These are phyloP conservation scores for Drosophila elegans DNA, from an alignment of 1,140 invertebrate genomes.

Conservation along the genomic window DNA sequence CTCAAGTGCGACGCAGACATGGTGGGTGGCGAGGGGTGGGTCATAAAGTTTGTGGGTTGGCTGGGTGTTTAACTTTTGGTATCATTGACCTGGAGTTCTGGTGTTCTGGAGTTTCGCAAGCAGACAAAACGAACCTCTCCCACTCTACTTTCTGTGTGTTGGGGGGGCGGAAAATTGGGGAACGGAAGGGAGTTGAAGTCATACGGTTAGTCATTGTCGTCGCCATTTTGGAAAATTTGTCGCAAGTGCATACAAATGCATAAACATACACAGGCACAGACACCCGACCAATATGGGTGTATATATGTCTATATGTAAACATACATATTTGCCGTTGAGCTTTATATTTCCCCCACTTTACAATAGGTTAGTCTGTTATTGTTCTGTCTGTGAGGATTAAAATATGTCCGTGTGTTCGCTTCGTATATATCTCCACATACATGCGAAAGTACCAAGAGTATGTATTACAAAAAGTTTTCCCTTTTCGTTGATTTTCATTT, in stretches of 20 bases:
- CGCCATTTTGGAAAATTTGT: constrained; percentile 78
- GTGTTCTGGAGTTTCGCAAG: constrained; percentile 44
- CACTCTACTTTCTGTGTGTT: constrained; percentile 13
- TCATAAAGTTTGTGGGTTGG: constrained; percentile 27
- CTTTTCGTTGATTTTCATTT: constrained; percentile 81
- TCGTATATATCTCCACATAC: constrained; percentile 2
- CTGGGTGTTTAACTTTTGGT: constrained; percentile 80
- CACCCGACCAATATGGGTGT: constrained; percentile 22
- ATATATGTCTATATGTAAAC: constrained; percentile 13
- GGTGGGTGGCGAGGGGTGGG: background rate
- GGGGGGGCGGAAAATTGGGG: background rate
- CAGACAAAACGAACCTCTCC: constrained; percentile 48
- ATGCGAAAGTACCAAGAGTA: constrained; percentile 8
- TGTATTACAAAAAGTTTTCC: constrained; percentile 70
- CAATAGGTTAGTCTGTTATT: constrained; percentile 83
- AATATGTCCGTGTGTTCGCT: constrained; percentile 13
- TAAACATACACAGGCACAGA: constrained; percentile 3
- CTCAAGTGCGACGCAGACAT: constrained; percentile 76
- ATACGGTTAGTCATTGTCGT: constrained; percentile 52
- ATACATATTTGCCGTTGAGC: constrained; percentile 37
- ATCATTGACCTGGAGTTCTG: constrained; percentile 78
- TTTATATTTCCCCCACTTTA: constrained; percentile 70
- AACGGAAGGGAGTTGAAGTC: constrained; percentile 4
- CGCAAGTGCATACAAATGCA: constrained; percentile 43
- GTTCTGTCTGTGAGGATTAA: constrained; percentile 54